Evolutionary conservation across 2,888 invertebrate species (phyloP), one percentile per base, ranked within the genome.

Genomic region (Torymus aiolomorphi): DNA sequence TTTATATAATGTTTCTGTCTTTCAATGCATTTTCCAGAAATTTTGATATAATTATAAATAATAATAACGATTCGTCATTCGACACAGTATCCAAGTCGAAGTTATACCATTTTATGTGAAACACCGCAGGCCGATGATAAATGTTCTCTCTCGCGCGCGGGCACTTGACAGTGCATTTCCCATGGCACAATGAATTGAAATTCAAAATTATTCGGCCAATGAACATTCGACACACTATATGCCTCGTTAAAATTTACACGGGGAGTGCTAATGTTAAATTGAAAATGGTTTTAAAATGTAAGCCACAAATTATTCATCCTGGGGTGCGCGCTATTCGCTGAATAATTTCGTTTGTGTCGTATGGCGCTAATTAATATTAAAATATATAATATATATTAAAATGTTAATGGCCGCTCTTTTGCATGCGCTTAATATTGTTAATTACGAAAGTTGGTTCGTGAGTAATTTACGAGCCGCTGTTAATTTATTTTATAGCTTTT

Each of bases 191-290:
- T 24, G 70, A 79, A 70, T 74, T 31, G n/a, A 80, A 75, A 74
- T 79, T 79, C 52, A 59, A 71, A 75, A 80, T 80, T 76, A 71
- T 76, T 76, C 54, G 57, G 13, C 49, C 14, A 14, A 57, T 42
- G 76, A 65, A 59, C 52, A 18, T 71, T 77, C 13, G 54, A 69
- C 42, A 69, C 24, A 24, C 24, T 24, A 2, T 57, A 42, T 24
- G 54, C 42, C 18, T 65, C 65, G 31, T 59, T 56, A 16, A 2
- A 70, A 77, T 77, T 57, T 77, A 71, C 56, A 63, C 14, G 12
- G 18, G 31, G n/a, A n/a, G n/a, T n/a, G n/a, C n/a, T n/a, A 56
- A 56, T 24, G 16, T 20, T 57, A 18, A 51, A 71, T 76, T 77
- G 63, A 63, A 71, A 71, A 70, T 51, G n/a, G 11, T 56, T 71